Evolutionary conservation across 1,140 invertebrate genomes (phyloP).

Genomic region (Lordiphosa mommai): DNA sequence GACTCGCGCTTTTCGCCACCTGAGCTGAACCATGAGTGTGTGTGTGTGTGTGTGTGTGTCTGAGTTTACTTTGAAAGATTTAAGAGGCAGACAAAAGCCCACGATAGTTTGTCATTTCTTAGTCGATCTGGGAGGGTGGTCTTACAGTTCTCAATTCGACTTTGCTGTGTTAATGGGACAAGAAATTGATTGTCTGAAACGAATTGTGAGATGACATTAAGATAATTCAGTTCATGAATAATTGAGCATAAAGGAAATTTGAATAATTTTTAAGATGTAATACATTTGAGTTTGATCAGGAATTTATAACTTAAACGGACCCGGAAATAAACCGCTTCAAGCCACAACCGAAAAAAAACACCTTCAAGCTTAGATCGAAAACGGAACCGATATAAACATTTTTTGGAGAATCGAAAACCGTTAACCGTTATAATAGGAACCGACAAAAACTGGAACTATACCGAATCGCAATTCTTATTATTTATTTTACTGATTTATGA

Average conservation of each 20-base stretch:
- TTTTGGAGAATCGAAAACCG: no score
- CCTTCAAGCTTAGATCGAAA: no score
- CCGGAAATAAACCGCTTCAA: no score
- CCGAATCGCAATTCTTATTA: no score
- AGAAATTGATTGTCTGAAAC: slow-evolving; percentile 11
- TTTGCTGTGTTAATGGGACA: not conserved
- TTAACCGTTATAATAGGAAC: no score
- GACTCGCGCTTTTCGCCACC: slow-evolving; percentile 51
- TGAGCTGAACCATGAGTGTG: slow-evolving; percentile 55
- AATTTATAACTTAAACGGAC: no score
- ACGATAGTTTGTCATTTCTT: slow-evolving; percentile 36
- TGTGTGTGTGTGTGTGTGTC: slow-evolving; percentile 33
- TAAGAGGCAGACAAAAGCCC: slow-evolving; percentile 28
- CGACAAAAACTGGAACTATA: no score
- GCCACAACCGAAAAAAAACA: no score
- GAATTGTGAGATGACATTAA: slow-evolving; percentile 13
- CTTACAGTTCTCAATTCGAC: not conserved
- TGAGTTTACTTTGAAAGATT: slow-evolving; percentile 25
- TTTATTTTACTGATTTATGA: no score
- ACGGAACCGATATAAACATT: no score
- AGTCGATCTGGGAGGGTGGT: slow-evolving; percentile 31
- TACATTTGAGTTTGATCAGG: no score
- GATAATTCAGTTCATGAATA: slow-evolving; percentile 2
- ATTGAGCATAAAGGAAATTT: slow-evolving; percentile 4
- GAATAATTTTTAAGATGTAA: no score